Percentiles rank a stretch among this genome's conserved stretches.
phyloP scores from a whole-genome alignment of 2,888 invertebrate species.

The Dolichopus griseipennis region DNA sequence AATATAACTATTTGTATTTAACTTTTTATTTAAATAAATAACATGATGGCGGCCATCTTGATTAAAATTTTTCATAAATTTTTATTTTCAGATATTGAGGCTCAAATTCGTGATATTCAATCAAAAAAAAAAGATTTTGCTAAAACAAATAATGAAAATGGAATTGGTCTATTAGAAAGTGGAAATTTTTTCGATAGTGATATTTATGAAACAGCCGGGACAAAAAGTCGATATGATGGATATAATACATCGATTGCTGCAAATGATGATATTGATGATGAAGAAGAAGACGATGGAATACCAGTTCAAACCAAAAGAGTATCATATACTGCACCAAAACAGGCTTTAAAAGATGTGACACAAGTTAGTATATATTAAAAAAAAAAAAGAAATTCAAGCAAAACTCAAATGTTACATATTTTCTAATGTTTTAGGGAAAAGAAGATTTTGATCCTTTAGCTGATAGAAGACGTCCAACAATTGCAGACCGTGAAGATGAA shows the following conservation, averaged over 20 bases:
- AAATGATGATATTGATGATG: slow-evolving; percentile 93
- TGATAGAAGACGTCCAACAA: slow-evolving; percentile 80
- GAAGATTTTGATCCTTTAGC: slow-evolving; percentile 94
- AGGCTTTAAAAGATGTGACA: slow-evolving; percentile 80
- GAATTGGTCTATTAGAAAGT: slow-evolving; percentile 78
- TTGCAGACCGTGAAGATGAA: slow-evolving; percentile 95
- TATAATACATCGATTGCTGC: slow-evolving; percentile 95
- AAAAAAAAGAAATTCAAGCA: background rate
- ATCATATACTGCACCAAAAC: slow-evolving; percentile 76
- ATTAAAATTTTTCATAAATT: slow-evolving; percentile 9
- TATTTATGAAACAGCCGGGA: slow-evolving; percentile 66
- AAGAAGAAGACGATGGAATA: slow-evolving; percentile 59
- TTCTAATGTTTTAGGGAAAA: slow-evolving; percentile 55
- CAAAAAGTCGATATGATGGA: slow-evolving; percentile 77
- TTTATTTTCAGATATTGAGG: slow-evolving; percentile 74
- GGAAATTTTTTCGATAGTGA: slow-evolving; percentile 84
- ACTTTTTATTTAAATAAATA: background rate
- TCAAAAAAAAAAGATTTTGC: slow-evolving; percentile 72
- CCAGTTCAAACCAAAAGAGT: slow-evolving; percentile 65
- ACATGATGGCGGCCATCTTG: background rate
- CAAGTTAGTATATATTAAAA: slow-evolving; percentile 57
- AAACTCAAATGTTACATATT: background rate
- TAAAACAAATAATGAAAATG: slow-evolving; percentile 53
- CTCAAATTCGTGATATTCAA: slow-evolving; percentile 86
- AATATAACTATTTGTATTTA: background rate